Conservation (phyloP, 2,888 invertebrate species). For the Chouioia cunea region DNA sequence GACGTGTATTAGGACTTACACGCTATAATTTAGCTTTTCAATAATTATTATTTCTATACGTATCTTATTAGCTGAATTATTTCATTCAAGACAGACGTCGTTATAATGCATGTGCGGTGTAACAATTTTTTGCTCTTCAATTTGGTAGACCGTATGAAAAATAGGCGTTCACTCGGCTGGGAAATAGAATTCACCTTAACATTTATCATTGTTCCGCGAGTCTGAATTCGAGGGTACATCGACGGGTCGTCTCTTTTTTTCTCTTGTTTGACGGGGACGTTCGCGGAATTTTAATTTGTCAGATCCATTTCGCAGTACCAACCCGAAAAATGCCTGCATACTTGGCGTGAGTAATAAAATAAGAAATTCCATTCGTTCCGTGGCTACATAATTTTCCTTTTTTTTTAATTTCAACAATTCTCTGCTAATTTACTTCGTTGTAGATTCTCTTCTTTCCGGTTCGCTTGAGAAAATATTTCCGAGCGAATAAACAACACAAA, state of each 20-base stretch:
- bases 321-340: slow-evolving; percentile 41
- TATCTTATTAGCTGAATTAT: too few species aligned
- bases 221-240: slow-evolving; percentile 13
- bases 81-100: too few species aligned
- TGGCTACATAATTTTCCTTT: slow-evolving; percentile 31
- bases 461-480: too few species aligned
- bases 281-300: slow-evolving; percentile 47
- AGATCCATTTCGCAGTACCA: slow-evolving; percentile 18
- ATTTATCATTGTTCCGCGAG: slow-evolving; percentile 34
- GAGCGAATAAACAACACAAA: too few species aligned
- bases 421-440: slow-evolving; percentile 13
- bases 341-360: slow-evolving; percentile 44
- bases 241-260: slow-evolving; percentile 7
- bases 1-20: too few species aligned
- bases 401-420: slow-evolving; percentile 6
- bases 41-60: too few species aligned
- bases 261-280: slow-evolving; percentile 38
- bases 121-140: neutral
- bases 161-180: slow-evolving; percentile 3
- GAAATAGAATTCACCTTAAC: slow-evolving; percentile 29
- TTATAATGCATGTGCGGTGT: neutral
- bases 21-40: too few species aligned
- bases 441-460: neutral
- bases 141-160: slow-evolving; percentile 13
- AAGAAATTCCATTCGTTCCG: slow-evolving; percentile 40